Evolutionary conservation across 2,113 vertebrate species (phyloP), one percentile per base, ranked within the genome.

Genomic region (Neopipo cinnamomea): DNA sequence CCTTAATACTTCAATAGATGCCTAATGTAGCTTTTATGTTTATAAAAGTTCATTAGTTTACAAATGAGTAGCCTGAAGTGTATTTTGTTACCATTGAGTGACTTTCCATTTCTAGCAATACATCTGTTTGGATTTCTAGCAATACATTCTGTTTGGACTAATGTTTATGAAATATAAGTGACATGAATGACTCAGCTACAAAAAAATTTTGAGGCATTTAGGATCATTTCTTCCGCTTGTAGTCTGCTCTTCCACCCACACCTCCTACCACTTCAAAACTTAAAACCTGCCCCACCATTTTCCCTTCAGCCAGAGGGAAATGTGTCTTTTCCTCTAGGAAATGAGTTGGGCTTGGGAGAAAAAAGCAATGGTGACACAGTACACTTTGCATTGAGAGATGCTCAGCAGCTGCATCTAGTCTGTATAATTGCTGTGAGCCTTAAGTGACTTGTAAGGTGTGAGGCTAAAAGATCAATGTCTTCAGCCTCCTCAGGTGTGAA

Each of bases 1-100:
- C 10, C 62, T 77, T 73, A 88, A 84, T 84, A 76, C 16, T 91
- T 91, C 89, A 91, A 95, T 68, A 91, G 59, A 87, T 77, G 49
- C 25, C 49, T 92, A 93, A 95, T 70, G 62, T 62, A 88, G 72
- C 63, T 90, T 95, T 91, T 94, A 95, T 77, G 50, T 61, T 91
- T 3, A 53, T 83, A 93, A 65, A 42, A 89, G 23, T 79, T 92
- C 42, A 93, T 95, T 94, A 74, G 56, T 90, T 95, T 86, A 91
- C 18, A 89, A 92, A 96, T 97, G 96, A 96, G 66, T 62, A 95
- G 75, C 37, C 88, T 90, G 82, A 96, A 95, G 74, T 95, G 80
- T 91, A 94, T 91, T 89, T 80, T 85, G 50, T 39, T 89, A 73
- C 78, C 35, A 84, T 42, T 41, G 89, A 91, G 58, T 93, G 83